phyloP scores from a whole-genome alignment of 2,888 invertebrate genomes.

The Callinectes sapidus region DNA sequence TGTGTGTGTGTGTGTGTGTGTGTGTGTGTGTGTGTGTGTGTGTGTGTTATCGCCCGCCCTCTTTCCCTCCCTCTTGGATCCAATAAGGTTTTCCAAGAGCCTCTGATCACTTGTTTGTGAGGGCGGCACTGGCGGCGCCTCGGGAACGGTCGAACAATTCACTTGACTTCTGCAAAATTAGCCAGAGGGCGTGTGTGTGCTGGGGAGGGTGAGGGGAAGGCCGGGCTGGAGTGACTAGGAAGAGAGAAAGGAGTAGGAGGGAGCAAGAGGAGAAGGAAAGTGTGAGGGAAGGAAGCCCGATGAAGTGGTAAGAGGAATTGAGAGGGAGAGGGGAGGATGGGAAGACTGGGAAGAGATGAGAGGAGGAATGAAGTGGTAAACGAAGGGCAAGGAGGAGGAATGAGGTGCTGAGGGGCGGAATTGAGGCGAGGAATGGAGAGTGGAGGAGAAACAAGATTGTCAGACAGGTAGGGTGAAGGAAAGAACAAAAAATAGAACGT shows the following conservation, averaged over 20 bases:
- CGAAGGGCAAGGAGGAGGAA: background rate
- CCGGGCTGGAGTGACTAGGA: background rate
- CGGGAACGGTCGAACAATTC: background rate
- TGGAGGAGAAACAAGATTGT: background rate
- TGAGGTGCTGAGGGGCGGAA: background rate
- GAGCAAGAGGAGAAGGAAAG: background rate
- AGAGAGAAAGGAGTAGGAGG: background rate
- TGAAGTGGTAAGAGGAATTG: background rate
- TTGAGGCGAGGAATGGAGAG: background rate
- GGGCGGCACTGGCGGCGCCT: background rate
- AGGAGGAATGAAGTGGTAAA: background rate
- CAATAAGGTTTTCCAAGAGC: background rate
- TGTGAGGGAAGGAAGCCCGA: background rate
- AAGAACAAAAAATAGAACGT: background rate
- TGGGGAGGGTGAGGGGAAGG: background rate
- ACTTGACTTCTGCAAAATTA: constrained; percentile 1
- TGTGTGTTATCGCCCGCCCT: background rate
- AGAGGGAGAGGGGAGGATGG: background rate
- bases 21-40: background rate
- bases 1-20: background rate
- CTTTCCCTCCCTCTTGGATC: background rate
- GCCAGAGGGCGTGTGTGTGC: background rate
- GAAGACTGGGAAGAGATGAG: background rate
- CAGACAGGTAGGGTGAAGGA: background rate
- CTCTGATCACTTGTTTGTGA: constrained; percentile 9